Conservation (phyloP, 2,113 vertebrate species). For the Mesembrinibis cayennensis region DNA sequence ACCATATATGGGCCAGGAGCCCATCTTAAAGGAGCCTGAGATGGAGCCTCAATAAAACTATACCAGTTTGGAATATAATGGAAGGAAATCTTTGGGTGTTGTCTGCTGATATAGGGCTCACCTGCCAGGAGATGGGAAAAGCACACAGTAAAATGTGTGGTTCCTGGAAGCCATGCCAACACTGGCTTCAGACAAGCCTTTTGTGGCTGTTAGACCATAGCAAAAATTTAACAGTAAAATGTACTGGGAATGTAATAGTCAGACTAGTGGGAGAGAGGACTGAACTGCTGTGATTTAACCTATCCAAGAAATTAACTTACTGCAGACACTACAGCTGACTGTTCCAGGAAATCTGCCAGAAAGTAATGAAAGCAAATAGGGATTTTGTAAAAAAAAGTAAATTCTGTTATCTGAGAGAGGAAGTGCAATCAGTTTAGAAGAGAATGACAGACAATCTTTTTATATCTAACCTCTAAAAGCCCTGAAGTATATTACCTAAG, state of each 20-base stretch:
- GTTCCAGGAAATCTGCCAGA: conserved; percentile 30
- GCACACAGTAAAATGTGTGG: accelerated
- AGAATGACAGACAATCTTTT: conserved; percentile 20
- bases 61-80: neutral
- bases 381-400: neutral
- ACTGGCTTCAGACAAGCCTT: neutral
- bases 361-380: conserved; percentile 19
- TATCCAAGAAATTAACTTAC: neutral
- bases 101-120: neutral
- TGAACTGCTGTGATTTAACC: neutral
- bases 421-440: neutral
- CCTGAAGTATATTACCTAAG: neutral
- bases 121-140: neutral
- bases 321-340: neutral
- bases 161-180: neutral
- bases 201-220: neutral
- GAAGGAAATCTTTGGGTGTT: neutral
- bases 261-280: neutral
- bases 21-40: neutral
- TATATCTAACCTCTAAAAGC: conserved; percentile 23
- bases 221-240: neutral
- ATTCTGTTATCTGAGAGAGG: neutral
- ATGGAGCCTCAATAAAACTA: neutral
- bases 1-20: neutral
- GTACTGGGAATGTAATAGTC: neutral